Base-by-base conservation (phyloP, 2,888 invertebrate genomes). In the Ophion costatus region DNA sequence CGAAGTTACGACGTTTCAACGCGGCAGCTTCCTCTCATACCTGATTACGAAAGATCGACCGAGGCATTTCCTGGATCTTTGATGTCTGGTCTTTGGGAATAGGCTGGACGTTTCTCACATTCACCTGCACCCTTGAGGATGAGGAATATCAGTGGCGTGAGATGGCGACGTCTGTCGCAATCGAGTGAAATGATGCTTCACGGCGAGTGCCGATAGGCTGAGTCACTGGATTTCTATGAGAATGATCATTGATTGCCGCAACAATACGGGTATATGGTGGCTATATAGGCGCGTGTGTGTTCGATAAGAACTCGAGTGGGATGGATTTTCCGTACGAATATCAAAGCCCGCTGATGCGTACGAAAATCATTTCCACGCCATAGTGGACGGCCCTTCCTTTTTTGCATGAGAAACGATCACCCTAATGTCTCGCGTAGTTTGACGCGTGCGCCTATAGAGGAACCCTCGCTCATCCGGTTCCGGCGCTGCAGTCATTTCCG, bases 401-500 rank as follows among this genome's bases (percentile, higher is more conserved):
- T 71, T 17, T 29, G 45, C 45, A 45, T 14, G 57, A 76, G 17
- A 71, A 69, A 20, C n/a, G 45, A 33, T 74, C 83, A 73, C 83
- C 80, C 83, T 75, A 75, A 82, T 80, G 79, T 77, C 70, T 51
- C 10, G 38, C 66, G 57, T 42, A 51, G 66, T 42, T 14, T 66
- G 70, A 69, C 84, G 78, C 78, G 84, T 84, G 84, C 84, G 73
- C 67, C 67, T 22, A 42, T 70, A 57, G 14, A 38, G 20, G 38
- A 57, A 61, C 77, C 83, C 80, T 66, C 66, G 80, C 71, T 76
- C 69, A 83, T 87, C 89, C 87, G 86, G 83, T 89, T 88, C 89
- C 88, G 89, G 83, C 80, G 85, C 78, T 80, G 85, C 84, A 86
- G 85, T 86, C 88, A 88, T 89, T 89, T 89, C 89, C 89, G 87